Base-by-base conservation (phyloP, 2,888 invertebrate species). In the Pemphredon lugubris region DNA sequence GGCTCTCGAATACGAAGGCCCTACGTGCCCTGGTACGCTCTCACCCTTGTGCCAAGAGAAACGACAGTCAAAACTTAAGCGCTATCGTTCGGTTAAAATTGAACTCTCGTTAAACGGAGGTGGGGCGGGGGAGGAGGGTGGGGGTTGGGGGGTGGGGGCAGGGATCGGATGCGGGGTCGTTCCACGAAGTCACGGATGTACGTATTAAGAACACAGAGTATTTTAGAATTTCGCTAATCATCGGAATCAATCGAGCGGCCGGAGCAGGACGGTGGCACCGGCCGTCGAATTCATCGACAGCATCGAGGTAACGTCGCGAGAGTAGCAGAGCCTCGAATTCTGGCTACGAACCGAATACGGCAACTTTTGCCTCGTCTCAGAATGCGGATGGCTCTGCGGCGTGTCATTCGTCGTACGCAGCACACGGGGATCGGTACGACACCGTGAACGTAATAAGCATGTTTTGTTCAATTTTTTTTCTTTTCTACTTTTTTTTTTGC, bases 381-480 rank as follows among this genome's bases (percentile, higher is more conserved):
- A 44, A 30, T 42, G 14, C 21, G 30, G 18, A 37, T n/a, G 37
- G 40, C 45, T 58, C 20, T 39, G 44, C 55, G 30, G 34, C 7
- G 54, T 55, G 34, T 54, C 54, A 18, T 53, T 54, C 58, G 58
- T 65, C 59, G 37, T 64, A 55, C 73, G 61, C 73, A 72, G 66
- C 67, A 60, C 39, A 39, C 40, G 44, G 53, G 21, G 63, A 34
- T 60, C 21, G 32, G 30, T 59, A 73, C 59, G 51, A 69, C 3
- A 26, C 34, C 55, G 63, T 68, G 66, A 75, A 68, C 59, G 59
- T 59, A 73, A 59, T 55, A 67, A 75, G 54, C 55, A 5, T 26
- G 7, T 26, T 7, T 5, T 26, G 4, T 5, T 26, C 26, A 26
- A n/a, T 26, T 26, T 3, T 26, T 26, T 3, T 26, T 58, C 47